Percentiles rank a stretch among this genome's conserved stretches.
Evolutionary conservation across 1,140 invertebrate species (phyloP).

Genomic region (Sycophaga agraensis): DNA sequence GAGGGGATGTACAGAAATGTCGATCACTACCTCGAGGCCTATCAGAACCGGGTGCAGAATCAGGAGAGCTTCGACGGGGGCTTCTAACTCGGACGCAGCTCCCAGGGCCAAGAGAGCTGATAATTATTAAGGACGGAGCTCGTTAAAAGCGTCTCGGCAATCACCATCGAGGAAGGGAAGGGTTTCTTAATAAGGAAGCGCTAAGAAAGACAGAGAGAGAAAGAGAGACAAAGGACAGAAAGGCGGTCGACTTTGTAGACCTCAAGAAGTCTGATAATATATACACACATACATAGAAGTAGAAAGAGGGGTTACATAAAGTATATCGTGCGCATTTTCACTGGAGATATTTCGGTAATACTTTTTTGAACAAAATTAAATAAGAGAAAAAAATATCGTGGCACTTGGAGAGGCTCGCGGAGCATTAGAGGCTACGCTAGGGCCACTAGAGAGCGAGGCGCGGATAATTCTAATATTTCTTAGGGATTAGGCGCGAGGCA

Average conservation of each 20-base stretch:
- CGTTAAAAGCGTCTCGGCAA: neutral
- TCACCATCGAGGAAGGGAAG: too few relatives aligned
- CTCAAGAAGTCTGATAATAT: slow-evolving; percentile 24
- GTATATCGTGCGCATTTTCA: slow-evolving; percentile 11
- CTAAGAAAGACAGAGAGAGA: too few relatives aligned
- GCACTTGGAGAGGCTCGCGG: neutral
- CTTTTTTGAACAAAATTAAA: slow-evolving; percentile 9
- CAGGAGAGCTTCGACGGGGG: slow-evolving; percentile 67
- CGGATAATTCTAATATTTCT: slow-evolving; percentile 11
- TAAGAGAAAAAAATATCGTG: slow-evolving; percentile 5
- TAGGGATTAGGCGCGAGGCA: neutral
- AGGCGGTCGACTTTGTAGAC: neutral
- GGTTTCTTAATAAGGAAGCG: too few relatives aligned
- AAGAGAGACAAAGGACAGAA: too few relatives aligned
- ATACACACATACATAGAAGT: neutral
- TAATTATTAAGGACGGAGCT: neutral
- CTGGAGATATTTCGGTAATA: slow-evolving; percentile 6
- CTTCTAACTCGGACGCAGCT: slow-evolving; percentile 34
- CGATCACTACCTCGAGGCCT: slow-evolving; percentile 83
- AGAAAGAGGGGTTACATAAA: neutral
- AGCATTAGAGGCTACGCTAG: too few relatives aligned
- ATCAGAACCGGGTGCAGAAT: slow-evolving; percentile 79
- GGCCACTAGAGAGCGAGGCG: too few relatives aligned
- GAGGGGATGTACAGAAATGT: slow-evolving; percentile 90
- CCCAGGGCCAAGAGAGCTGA: neutral